These are phyloP conservation scores for Pseudomyrmex pallidus DNA, from an alignment of 1,140 invertebrate species.

Conservation along the genomic window DNA sequence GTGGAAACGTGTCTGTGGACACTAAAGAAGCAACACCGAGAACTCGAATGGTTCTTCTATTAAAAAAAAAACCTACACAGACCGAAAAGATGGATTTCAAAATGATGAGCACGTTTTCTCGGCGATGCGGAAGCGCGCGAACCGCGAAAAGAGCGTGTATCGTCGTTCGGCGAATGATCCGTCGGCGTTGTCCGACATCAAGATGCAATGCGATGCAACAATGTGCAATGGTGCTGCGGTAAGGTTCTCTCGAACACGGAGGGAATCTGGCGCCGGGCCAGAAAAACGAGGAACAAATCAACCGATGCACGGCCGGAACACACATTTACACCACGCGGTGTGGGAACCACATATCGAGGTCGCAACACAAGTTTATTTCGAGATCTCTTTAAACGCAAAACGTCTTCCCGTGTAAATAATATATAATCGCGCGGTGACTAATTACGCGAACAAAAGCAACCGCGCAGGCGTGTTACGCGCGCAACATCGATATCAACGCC, in stretches of 20 bases:
- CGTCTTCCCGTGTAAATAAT: constrained; percentile 45
- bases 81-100: constrained; percentile 9
- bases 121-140: not conserved
- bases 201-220: not conserved
- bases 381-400: constrained; percentile 56
- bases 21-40: too few species aligned
- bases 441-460: constrained; percentile 36
- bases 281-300: constrained; percentile 31
- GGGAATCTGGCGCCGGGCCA: constrained; percentile 67
- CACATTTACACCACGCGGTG: not conserved
- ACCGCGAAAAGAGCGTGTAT: not conserved
- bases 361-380: constrained; percentile 61
- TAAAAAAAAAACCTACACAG: not conserved
- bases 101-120: not conserved
- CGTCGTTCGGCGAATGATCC: not conserved
- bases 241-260: constrained; percentile 53
- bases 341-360: constrained; percentile 56
- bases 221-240: constrained; percentile 18
- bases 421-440: constrained; percentile 60
- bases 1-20: too few species aligned
- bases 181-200: not conserved
- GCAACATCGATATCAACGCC: constrained; percentile 19
- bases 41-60: not conserved
- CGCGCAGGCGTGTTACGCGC: not conserved
- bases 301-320: not conserved